Evolutionary conservation across 2,113 vertebrate genomes (phyloP), one percentile per base, ranked within the genome.

Genomic region (Semicossyphus pulcher): DNA sequence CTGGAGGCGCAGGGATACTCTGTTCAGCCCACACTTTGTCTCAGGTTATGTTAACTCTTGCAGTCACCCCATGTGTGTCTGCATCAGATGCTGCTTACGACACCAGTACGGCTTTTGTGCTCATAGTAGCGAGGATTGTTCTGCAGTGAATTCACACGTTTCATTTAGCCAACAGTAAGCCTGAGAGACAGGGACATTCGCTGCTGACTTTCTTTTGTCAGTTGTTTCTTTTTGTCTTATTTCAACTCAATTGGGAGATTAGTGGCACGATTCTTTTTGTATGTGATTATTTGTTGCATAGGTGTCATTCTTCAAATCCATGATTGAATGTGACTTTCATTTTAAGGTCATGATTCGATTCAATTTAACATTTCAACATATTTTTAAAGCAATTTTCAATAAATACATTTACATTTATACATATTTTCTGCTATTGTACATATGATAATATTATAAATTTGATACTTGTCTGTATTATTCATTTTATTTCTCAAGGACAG

Each of bases 1-100:
- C 69, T 71, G 69, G 58, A 77, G 80, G 72, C 20, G 31, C 71
- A 77, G 74, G 73, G 74, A 75, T 79, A 32, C 60, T 64, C 78
- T 86, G 74, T 64, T 81, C 78, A 80, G 70, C 86, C 81, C 79
- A 88, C 88, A 87, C 79, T 67, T 63, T 52, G 76, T 85, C 77
- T 85, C 76, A 84, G 67, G 70, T 88, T 84, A 47, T 86, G 66
- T 58, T 75, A 80, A 78, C 59, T 83, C 25, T 3, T 77, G 61
- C 20, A 59, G 62, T 85, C 62, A 28, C 64, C 23, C 32, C 44
- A 48, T 76, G 58, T 70, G 51, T 80, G 86, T 78, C 78, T 86
- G 82, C 68, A 63, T 80, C 29, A 1, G 58, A 53, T 65, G 37
- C 37, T 74, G 65, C 58, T 57, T 58, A 44, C 7, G 15, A 73